A percentile compares a stretch with the other conserved stretches of the same genome.
Conservation (phyloP, 2,113 vertebrate genomes). For the Melanostigma gelatinosum region DNA sequence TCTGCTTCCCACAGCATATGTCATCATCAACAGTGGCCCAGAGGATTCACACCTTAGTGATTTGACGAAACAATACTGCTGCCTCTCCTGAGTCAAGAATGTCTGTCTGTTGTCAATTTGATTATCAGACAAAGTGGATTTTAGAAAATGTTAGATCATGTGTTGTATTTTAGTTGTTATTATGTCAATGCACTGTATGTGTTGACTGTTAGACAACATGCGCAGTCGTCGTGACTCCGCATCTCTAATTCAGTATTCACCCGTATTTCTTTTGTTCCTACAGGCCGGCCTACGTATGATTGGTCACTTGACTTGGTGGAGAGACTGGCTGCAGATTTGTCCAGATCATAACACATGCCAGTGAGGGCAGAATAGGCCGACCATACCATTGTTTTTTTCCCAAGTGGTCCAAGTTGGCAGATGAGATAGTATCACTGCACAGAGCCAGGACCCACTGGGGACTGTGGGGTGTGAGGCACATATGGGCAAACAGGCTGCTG, state of each 20-base stretch:
- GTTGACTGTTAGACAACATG: neutral
- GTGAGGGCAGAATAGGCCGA: slow-evolving; percentile 55
- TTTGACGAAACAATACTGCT: slow-evolving; percentile 38
- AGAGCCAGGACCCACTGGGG: slow-evolving; percentile 77
- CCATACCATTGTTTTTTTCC: slow-evolving; percentile 47
- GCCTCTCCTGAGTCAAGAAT: slow-evolving; percentile 1
- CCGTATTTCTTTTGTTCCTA: slow-evolving; percentile 10
- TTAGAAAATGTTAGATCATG: neutral
- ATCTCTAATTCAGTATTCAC: slow-evolving; percentile 12
- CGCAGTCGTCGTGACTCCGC: slow-evolving; percentile 8
- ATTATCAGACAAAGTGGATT: slow-evolving; percentile 8
- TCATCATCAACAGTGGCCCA: slow-evolving; percentile 51
- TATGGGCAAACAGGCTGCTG: slow-evolving; percentile 82
- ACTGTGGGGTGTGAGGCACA: slow-evolving; percentile 79
- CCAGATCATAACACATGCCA: slow-evolving; percentile 51
- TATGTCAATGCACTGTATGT: neutral
- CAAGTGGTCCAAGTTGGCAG: slow-evolving; percentile 75
- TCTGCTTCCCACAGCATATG: slow-evolving; percentile 75
- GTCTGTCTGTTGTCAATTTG: slow-evolving; percentile 20
- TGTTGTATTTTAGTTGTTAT: neutral
- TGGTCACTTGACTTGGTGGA: slow-evolving; percentile 26
- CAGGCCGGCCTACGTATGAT: slow-evolving; percentile 10
- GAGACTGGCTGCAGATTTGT: slow-evolving; percentile 28
- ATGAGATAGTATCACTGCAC: slow-evolving; percentile 81
- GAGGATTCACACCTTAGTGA: slow-evolving; percentile 56